phyloP scores from a whole-genome alignment of 2,113 vertebrate species.

The Colaptes auratus region DNA sequence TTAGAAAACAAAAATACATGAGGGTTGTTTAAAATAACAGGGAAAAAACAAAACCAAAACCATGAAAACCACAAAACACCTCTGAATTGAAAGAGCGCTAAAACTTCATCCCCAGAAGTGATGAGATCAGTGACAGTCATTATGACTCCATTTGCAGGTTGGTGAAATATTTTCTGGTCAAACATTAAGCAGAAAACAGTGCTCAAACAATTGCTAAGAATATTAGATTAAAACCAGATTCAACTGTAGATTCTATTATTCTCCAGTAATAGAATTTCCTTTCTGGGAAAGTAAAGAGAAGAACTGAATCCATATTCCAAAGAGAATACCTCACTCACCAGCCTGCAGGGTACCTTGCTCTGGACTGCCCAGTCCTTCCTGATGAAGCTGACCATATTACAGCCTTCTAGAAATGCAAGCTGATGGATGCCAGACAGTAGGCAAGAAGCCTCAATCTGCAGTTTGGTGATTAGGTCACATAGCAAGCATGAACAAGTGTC shows the following conservation, averaged over 20 bases:
- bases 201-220: not conserved
- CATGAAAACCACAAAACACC: no score
- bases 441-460: not conserved
- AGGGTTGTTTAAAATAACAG: fast-evolving
- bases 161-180: not conserved
- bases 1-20: not conserved
- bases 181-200: not conserved
- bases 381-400: fast-evolving
- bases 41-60: no score
- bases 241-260: not conserved
- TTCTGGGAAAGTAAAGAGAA: not conserved
- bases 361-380: not conserved
- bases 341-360: not conserved
- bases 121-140: not conserved
- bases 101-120: not conserved
- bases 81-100: not conserved
- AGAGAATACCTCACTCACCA: not conserved
- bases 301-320: fast-evolving
- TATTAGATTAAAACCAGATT: not conserved
- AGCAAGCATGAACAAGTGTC: fast-evolving
- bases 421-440: not conserved
- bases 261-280: not conserved
- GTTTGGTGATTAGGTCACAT: not conserved
- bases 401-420: not conserved
- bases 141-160: not conserved